Evolutionary conservation across 2,113 vertebrate species (phyloP), one percentile per base, ranked within the genome.

Genomic region (Forbesichthys agassizii): DNA sequence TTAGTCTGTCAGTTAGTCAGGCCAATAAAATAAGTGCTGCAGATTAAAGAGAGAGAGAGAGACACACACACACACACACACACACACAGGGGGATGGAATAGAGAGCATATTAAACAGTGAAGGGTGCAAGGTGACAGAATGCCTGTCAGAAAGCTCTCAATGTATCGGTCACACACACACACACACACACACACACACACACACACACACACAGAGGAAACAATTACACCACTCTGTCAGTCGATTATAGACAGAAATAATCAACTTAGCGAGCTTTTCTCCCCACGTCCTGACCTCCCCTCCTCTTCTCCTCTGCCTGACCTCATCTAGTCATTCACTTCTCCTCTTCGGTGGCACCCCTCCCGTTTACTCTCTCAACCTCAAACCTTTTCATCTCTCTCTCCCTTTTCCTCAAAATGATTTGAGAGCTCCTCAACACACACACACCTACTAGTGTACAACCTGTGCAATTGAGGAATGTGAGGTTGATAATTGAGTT

Each of bases 1-100:
- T 89, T 88, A 88, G 87, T 70, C 83, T 84, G 87, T 88, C 85
- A 86, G 79, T 88, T 86, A 84, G 85, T 80, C 84, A 68, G 78
- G 85, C 89, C 88, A 91, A 87, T 79, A 87, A 88, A 89, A 89
- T 86, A 89, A 88, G 86, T 82, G 79, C 57, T 20, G 69, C 71
- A 82, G 86, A 90, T 90, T 88, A 89, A 80, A 66, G 64, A 12
- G 33, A 70, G 75, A 82, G 68, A 88, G 42, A 74, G 82, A 77
- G 69, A 69, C 61, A 77, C 78, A 83, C 68, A 79, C 78, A 56
- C 68, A 52, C 66, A 71, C 75, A 61, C 69, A 65, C 67, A 69
- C 66, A 67, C 14, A 67, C 33, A 59, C n/a, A 64, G 18, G 0
- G 52, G 16, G 36, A 33, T 27, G 42, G 75, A 64, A 70, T 52